Evolutionary conservation across 2,113 vertebrate species (phyloP).

Genomic region (Phaethornis superciliosus): DNA sequence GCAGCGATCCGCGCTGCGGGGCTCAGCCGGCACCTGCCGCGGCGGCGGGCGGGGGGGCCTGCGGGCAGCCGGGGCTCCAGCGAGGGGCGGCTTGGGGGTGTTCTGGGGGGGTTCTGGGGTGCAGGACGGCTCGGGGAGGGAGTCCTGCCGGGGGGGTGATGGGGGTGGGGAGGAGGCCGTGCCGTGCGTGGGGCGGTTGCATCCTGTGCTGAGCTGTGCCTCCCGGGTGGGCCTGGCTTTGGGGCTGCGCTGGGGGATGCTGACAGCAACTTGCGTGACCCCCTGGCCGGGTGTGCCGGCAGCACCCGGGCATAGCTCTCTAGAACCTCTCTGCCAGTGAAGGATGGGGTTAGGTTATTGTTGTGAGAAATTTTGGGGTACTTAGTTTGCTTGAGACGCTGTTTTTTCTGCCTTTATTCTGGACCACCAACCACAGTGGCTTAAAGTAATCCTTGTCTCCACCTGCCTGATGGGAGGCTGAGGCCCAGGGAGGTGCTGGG

Average conservation of each 20-base stretch:
- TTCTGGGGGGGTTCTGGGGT: neutral
- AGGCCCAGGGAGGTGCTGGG: neutral
- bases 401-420: neutral
- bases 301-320: neutral
- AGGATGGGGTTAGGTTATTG: neutral
- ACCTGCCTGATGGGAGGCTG: neutral
- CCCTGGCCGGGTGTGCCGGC: neutral
- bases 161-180: neutral
- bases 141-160: neutral
- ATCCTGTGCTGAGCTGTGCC: neutral
- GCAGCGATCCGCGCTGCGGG: neutral
- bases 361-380: neutral
- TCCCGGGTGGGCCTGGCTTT: neutral
- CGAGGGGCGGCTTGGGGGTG: neutral
- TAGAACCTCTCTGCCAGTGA: neutral
- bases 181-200: neutral
- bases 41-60: neutral
- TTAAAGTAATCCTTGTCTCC: neutral
- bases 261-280: neutral
- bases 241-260: neutral
- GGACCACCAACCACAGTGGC: accelerated
- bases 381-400: neutral
- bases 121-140: neutral
- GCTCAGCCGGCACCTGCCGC: neutral
- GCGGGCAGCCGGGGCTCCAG: neutral